phyloP scores from a whole-genome alignment of 2,888 invertebrate species.

The Drosophila nigritarsus region DNA sequence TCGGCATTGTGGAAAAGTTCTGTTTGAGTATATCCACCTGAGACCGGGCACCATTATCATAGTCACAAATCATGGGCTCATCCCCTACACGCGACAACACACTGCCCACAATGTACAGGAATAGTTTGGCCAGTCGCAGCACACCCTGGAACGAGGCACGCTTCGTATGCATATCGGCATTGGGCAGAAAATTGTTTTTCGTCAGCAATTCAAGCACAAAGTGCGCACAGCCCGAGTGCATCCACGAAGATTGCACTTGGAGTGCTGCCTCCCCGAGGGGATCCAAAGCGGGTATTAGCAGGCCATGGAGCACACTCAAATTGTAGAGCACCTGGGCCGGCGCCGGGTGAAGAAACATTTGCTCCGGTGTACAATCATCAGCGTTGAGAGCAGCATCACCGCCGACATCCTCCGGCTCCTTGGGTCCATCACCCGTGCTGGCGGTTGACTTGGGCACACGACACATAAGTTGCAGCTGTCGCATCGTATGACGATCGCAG shows the following conservation, averaged over 20 bases:
- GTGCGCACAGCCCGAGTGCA: constrained; percentile 87
- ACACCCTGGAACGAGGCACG: constrained; percentile 94
- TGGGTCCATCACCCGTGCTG: constrained; percentile 36
- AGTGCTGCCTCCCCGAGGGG: constrained; percentile 90
- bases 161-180: constrained; percentile 91
- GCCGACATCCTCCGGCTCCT: constrained; percentile 51
- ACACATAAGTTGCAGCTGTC: constrained; percentile 84
- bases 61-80: constrained; percentile 86
- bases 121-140: constrained; percentile 94
- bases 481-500: constrained; percentile 85
- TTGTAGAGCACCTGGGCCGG: constrained; percentile 92
- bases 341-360: constrained; percentile 89
- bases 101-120: constrained; percentile 94
- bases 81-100: constrained; percentile 88
- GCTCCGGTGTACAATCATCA: constrained; percentile 86
- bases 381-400: constrained; percentile 44
- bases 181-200: constrained; percentile 93
- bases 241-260: constrained; percentile 87
- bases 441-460: constrained; percentile 67
- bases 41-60: constrained; percentile 85
- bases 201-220: constrained; percentile 92
- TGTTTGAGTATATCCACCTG: constrained; percentile 90
- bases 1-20: constrained; percentile 91
- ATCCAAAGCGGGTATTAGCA: constrained; percentile 96
- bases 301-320: constrained; percentile 93